Conservation (phyloP, 2,888 invertebrate species). For the Tiphia femorata region DNA sequence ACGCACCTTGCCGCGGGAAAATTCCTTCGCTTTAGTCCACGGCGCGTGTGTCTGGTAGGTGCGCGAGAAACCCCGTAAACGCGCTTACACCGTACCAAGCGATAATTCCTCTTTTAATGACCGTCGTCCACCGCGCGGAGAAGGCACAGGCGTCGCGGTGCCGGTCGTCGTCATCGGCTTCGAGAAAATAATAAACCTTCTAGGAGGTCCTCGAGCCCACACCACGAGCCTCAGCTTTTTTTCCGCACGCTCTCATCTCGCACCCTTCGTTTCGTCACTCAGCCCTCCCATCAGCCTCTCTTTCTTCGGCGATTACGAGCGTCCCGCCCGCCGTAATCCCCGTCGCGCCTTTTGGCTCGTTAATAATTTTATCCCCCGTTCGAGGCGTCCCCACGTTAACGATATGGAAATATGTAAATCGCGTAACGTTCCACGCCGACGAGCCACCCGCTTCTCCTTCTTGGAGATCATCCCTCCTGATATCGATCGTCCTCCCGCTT, state of each 20-base stretch:
- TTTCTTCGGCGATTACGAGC: neutral
- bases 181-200: neutral
- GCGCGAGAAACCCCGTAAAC: neutral
- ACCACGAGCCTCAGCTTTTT: neutral
- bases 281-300: neutral
- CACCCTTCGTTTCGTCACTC: neutral
- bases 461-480: no score
- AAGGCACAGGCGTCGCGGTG: no score
- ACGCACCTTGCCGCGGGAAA: slow-evolving; percentile 1
- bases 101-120: neutral
- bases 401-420: neutral
- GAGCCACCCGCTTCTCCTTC: no score
- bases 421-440: no score
- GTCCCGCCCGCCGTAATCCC: neutral
- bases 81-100: neutral
- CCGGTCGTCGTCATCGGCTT: no score
- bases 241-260: neutral
- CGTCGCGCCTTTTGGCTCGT: neutral
- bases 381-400: neutral
- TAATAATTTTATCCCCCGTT: neutral
- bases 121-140: neutral
- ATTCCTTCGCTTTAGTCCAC: neutral
- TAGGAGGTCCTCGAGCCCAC: neutral
- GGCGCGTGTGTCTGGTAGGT: neutral
- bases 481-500: no score